Evolutionary conservation across 2,797 vertebrate species (phyloP).

Genomic region (Phataginus tricuspis): DNA sequence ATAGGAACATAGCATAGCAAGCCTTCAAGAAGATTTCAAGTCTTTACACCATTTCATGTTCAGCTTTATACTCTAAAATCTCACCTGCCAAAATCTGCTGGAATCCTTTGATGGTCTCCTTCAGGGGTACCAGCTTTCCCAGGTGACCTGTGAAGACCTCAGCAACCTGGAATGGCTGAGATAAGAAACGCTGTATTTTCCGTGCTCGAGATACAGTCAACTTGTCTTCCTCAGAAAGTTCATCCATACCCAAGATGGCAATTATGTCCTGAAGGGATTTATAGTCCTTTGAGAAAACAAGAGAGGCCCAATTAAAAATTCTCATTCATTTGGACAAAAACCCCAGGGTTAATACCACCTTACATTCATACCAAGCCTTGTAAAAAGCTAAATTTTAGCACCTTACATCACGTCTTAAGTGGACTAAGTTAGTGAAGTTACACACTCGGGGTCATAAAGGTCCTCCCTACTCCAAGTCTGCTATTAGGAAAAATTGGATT

Average conservation of each 20-base stretch:
- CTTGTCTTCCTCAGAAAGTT: constrained; percentile 97
- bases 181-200: constrained; percentile 98
- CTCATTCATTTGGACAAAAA: neutral
- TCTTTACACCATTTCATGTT: neutral
- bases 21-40: neutral
- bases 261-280: constrained; percentile 99
- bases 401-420: neutral
- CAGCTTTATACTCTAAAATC: constrained; percentile 1
- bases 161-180: constrained; percentile 98
- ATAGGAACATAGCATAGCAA: neutral
- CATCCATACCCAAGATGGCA: constrained; percentile 98
- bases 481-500: neutral
- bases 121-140: constrained; percentile 96
- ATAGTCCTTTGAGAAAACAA: constrained; percentile 90
- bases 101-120: constrained; percentile 98
- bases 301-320: neutral
- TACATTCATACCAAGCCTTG: neutral
- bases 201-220: constrained; percentile 95
- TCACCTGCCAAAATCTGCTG: constrained; percentile 93
- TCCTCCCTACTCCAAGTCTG: neutral
- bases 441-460: neutral
- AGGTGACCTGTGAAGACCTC: constrained; percentile 98
- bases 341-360: neutral
- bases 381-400: neutral
- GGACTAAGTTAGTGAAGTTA: neutral